Evolutionary conservation across 2,888 invertebrate species (phyloP).

Genomic region (Platerodrilus igneus): DNA sequence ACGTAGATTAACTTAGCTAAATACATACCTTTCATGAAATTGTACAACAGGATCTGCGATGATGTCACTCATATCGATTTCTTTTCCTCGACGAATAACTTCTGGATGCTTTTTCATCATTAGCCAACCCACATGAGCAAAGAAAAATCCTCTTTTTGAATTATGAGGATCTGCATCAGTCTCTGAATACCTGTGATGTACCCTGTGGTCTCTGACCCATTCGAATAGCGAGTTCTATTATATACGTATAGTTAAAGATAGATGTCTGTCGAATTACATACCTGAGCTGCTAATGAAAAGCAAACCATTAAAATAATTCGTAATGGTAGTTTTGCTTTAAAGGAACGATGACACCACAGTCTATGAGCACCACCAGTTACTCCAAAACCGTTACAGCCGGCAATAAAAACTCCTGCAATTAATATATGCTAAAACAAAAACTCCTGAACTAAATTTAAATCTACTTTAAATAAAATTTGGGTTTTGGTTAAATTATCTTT

Average conservation of each 20-base stretch:
- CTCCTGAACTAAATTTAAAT: no score
- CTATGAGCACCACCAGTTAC: constrained; percentile 92
- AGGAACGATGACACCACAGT: constrained; percentile 87
- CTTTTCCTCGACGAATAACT: constrained; percentile 69
- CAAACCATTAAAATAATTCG: constrained; percentile 71
- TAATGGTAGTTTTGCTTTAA: constrained; percentile 83
- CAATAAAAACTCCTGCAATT: no score
- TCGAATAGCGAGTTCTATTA: constrained; percentile 63
- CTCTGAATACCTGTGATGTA: constrained; percentile 72
- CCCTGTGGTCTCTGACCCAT: constrained; percentile 73
- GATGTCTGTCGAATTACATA: no score
- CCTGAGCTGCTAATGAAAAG: constrained; percentile 65
- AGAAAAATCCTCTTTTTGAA: constrained; percentile 81
- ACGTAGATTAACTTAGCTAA: constrained; percentile 3
- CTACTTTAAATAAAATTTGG: no score
- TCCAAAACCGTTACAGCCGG: constrained; percentile 50
- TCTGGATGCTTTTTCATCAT: constrained; percentile 86
- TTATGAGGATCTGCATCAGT: constrained; percentile 82
- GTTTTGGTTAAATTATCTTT: no score
- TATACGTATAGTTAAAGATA: no score
- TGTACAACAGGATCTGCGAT: constrained; percentile 67
- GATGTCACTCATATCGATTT: constrained; percentile 79
- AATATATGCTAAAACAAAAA: no score
- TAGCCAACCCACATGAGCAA: constrained; percentile 90
- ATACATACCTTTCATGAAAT: constrained; percentile 73